Base-by-base conservation (phyloP, 1,140 invertebrate species). In the Physella acuta region DNA sequence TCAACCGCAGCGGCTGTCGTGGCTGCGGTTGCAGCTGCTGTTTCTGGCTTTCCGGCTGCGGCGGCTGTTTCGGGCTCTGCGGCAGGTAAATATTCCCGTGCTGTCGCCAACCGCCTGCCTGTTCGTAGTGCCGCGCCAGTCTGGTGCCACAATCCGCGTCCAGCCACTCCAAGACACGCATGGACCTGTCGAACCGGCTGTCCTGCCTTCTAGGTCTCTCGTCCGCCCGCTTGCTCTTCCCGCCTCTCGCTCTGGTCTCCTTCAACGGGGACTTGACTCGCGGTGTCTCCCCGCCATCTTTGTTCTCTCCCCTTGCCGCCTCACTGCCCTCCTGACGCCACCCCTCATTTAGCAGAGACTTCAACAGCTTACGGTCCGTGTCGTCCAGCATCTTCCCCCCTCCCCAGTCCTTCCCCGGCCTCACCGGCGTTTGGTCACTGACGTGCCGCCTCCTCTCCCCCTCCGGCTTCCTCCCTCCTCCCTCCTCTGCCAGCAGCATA, bases 81-180 rank as follows among this genome's bases (percentile, higher is more conserved):
- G 58, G 14, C 30, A 20, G 26, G 26, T 16, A 31, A 16, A 60
- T 60, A 31, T 60, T 30, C 11, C 58, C 24, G 26, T 28, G 26
- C 26, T 60, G 58, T 11, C 64, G 51, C 66, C 66, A 68, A 16
- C 66, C 66, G 4, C 66, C 66, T 24, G 34, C 66, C 39, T 68
- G 34, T 31, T 68, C 55, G 56, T 68, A 68, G 30, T 68, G 66
- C 30, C 66, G 66, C 16, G 66, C 39, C 20, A 68, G 36, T 3
- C 56, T n/a, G 16, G 66, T 59, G 31, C 66, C 66, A 30, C 66
- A 68, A 56, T 68, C 66, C 1, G 66, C 66, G 31, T 68, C 66
- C 28, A 68, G 26, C 66, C 66, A 68, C 39, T 68, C 66, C 56
- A 68, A 31, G 24, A 68, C 66, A 16, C 66, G 55, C 66, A 68